Evolutionary conservation across 2,888 invertebrate species (phyloP), one percentile per base, ranked within the genome.

Genomic region (Drosophila pegasa): DNA sequence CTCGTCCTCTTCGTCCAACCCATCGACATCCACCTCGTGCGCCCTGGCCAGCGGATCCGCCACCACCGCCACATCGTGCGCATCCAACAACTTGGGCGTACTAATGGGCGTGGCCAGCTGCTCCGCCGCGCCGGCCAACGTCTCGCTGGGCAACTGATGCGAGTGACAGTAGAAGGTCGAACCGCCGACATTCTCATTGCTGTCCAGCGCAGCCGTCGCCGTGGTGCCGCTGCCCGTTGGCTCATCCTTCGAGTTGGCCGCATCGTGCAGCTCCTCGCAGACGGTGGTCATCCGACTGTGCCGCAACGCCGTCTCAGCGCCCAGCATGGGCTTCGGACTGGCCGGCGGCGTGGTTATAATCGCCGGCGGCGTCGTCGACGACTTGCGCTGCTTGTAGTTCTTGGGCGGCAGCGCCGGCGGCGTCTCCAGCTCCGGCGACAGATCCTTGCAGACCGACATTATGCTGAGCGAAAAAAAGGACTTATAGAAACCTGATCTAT

Each of bases 381-480:
- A 72, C 37, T 88, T 88, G 57, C 91, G 87, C 79, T 87, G 91
- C 78, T 92, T 94, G 63, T 88, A 87, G 91, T 89, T 93, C 91
- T 94, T 94, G 71, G 94, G 94, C 63, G 94, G 94, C 86, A 94
- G 91, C 52, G 94, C 94, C 27, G 94, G 94, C 43, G 94, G 94
- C 72, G 92, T 91, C 89, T 93, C 91, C 48, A 56, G 62, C 25
- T 88, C 89, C 54, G 82, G 73, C 18, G 88, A 83, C 63, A 88
- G 31, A 47, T 90, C 89, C 75, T 90, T 90, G 76, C 87, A 81
- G 61, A 84, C 78, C 25, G 89, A 81, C 78, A 89, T 89, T 60
- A 89, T 87, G 62, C 91, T 90, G 16, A 20, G 9, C 20, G 20
- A 33, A n/a, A 18, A 0, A 35, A 18, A 20, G 1, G 0, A 20